phyloP scores from a whole-genome alignment of 2,113 vertebrate genomes.

The Calyptommatus sinebrachiatus region DNA sequence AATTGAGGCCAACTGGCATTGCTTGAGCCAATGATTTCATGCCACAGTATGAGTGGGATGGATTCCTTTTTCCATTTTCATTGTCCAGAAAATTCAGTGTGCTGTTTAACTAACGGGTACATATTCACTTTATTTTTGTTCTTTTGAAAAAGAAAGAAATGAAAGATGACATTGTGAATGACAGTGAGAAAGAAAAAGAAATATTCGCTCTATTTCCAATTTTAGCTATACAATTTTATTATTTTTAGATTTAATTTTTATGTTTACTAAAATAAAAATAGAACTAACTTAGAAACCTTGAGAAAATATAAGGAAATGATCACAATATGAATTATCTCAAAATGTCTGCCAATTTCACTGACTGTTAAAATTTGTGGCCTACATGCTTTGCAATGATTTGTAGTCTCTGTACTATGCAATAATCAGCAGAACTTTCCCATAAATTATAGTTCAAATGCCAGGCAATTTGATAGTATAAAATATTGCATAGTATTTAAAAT shows the following conservation, averaged over 20 bases:
- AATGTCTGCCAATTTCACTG: too few species aligned
- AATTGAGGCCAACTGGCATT: not conserved
- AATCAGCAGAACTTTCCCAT: constrained; percentile 5
- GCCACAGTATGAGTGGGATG: not conserved
- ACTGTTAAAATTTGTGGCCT: too few species aligned
- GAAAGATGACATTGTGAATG: too few species aligned
- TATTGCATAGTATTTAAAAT: not conserved
- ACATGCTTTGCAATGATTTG: not conserved
- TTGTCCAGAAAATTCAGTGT: not conserved
- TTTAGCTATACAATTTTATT: not conserved
- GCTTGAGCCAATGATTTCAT: not conserved
- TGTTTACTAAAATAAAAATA: not conserved
- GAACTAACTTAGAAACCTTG: not conserved
- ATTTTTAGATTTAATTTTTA: not conserved
- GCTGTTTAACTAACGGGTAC: not conserved
- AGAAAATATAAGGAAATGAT: not conserved
- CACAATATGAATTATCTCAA: too few species aligned
- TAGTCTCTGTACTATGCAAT: not conserved
- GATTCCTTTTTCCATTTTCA: not conserved
- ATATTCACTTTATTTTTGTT: not conserved
- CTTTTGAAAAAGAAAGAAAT: not conserved
- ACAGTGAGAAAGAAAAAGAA: not conserved
- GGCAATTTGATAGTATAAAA: not conserved
- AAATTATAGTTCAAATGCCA: constrained; percentile 2
- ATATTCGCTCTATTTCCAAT: not conserved